A percentile compares a stretch with the other conserved stretches of the same genome.
Conservation (phyloP, 2,797 vertebrate species). For the Pantherophis vulpinus region DNA sequence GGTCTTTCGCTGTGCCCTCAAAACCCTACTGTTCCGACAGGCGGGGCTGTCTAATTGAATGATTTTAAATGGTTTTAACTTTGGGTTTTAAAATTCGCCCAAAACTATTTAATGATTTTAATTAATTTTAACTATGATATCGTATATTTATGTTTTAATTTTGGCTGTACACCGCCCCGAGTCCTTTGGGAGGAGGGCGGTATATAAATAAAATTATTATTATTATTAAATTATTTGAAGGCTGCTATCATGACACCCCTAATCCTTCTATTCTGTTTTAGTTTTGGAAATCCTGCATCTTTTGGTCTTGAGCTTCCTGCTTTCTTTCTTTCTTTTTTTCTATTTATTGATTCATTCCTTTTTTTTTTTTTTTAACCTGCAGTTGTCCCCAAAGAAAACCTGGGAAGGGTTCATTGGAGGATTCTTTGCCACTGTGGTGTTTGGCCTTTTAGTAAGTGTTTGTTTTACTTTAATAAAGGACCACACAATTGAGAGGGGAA, state of each 20-base stretch:
- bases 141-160: no score
- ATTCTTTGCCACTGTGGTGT: conserved; percentile 91
- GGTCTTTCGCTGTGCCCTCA: no score
- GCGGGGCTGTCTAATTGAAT: no score
- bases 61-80: no score
- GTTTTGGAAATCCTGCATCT: background rate
- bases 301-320: no score
- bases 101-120: no score
- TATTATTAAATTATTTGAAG: background rate
- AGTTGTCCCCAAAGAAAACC: conserved; percentile 99
- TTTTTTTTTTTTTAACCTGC: conserved; percentile 7
- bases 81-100: no score
- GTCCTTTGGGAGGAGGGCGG: no score
- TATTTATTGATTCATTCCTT: background rate
- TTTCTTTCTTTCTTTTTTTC: background rate
- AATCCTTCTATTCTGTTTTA: background rate
- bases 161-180: no score
- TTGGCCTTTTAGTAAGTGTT: conserved; percentile 87
- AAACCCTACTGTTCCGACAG: no score
- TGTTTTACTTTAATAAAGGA: background rate
- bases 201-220: no score
- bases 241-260: background rate
- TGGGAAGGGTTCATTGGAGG: conserved; percentile 99
- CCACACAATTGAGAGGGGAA: background rate
- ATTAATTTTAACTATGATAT: no score